phyloP scores from a whole-genome alignment of 2,797 vertebrate genomes.

The Pantherophis alleghaniensis region DNA sequence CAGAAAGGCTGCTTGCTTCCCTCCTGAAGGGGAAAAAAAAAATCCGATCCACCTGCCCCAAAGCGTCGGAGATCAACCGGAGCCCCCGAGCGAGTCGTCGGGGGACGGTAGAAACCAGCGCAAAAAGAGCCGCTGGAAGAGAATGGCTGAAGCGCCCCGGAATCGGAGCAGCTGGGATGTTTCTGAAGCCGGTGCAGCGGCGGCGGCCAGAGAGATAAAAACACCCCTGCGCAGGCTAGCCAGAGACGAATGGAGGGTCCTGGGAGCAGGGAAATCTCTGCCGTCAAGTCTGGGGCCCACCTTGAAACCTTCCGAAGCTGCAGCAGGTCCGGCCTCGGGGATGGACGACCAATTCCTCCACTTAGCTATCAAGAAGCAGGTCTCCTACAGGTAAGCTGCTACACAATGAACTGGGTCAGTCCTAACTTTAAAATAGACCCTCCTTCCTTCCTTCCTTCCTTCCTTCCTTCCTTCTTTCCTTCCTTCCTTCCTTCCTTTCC shows the following conservation, averaged over 20 bases:
- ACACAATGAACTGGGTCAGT: not conserved
- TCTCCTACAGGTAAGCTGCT: conserved; percentile 82
- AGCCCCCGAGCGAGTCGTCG: not conserved
- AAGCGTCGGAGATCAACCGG: not conserved
- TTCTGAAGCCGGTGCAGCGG: fast-evolving
- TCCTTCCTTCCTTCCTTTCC: not conserved
- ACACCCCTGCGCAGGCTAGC: not conserved
- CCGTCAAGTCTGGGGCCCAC: fast-evolving
- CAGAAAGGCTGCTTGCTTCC: not conserved
- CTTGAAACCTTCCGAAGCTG: not conserved
- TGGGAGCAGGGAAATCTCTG: conserved; percentile 8
- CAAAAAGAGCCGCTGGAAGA: not conserved
- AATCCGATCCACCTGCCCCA: not conserved
- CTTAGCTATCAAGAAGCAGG: conserved; percentile 80
- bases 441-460: not conserved
- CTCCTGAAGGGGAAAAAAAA: not conserved
- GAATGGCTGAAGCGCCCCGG: conserved; percentile 49
- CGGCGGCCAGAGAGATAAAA: fast-evolving
- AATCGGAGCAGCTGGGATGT: conserved; percentile 38
- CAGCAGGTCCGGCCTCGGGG: conserved; percentile 5
- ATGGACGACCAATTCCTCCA: conserved; percentile 75
- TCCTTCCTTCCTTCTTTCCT: not conserved
- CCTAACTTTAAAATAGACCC: not conserved
- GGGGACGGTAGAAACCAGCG: not conserved
- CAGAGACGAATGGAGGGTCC: conserved; percentile 32